Conservation (phyloP, 2,797 vertebrate species). For the Acrossocheilus wenchowensis region DNA sequence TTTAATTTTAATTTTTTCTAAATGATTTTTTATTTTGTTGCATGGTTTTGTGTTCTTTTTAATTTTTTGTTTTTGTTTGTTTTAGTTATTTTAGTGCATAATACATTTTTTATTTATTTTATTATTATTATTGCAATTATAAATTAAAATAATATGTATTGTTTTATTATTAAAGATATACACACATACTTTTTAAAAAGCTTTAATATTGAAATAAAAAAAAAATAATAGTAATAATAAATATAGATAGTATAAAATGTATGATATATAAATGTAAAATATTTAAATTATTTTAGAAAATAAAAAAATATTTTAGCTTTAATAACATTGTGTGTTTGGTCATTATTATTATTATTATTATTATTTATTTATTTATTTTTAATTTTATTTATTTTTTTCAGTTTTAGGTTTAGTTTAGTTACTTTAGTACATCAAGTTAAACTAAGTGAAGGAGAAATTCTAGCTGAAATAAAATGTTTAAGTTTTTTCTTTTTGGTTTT, state of each 20-base stretch:
- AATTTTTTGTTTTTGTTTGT: no score
- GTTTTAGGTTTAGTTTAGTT: not conserved
- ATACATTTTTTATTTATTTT: not conserved
- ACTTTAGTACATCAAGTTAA: not conserved
- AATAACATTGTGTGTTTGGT: not conserved
- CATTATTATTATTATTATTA: not conserved
- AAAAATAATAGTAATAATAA: not conserved
- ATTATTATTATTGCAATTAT: not conserved
- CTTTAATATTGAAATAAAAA: not conserved
- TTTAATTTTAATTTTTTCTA: not conserved
- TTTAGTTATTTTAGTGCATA: not conserved
- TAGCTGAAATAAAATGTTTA: not conserved
- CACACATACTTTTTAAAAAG: not conserved
- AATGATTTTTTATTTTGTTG: no score
- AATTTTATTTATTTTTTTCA: no score
- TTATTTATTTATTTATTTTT: no score
- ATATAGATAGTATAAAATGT: no score
- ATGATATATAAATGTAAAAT: not conserved
- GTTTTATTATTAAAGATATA: not conserved
- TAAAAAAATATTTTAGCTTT: not conserved
- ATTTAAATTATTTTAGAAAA: not conserved
- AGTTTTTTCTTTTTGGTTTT: not conserved
- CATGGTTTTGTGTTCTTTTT: no score
- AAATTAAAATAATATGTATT: not conserved
- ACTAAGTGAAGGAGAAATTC: not conserved